These are phyloP conservation scores for Petrolisthes cinctipes DNA, from an alignment of 2,888 invertebrate species.

Conservation along the genomic window DNA sequence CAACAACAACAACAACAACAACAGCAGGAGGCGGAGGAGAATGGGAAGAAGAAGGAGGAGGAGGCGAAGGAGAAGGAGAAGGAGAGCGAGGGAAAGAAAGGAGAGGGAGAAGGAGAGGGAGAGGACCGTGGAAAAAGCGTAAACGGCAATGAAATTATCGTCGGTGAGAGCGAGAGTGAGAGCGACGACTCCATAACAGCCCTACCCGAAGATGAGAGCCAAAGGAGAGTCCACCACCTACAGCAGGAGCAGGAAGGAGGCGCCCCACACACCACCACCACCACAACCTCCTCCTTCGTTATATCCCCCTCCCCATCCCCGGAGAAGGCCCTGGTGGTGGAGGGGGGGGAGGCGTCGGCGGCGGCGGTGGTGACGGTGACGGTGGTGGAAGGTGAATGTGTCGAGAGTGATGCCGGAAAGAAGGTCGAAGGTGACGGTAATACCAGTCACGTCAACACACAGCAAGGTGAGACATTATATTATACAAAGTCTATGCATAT, in stretches of 20 bases:
- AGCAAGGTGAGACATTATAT: no score
- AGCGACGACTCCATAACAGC: constrained; percentile 50
- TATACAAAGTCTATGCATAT: no score
- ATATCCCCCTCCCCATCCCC: constrained; percentile 33
- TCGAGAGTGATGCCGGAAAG: no score
- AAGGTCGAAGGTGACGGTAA: no score
- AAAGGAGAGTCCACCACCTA: neutral
- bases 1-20: constrained; percentile 30
- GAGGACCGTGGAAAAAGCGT: neutral
- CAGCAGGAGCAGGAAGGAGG: no score
- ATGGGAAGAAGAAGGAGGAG: neutral
- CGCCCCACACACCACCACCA: no score
- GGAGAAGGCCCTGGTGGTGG: constrained; percentile 26
- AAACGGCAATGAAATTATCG: neutral
- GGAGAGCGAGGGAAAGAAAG: neutral
- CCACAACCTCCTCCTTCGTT: no score
- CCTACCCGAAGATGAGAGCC: constrained; percentile 40
- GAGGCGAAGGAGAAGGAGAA: neutral
- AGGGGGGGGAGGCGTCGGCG: neutral
- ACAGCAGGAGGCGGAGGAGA: neutral
- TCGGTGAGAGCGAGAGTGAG: constrained; percentile 2
- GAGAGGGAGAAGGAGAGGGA: constrained; percentile 1
- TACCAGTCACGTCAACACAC: no score
- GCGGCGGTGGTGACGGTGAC: neutral
- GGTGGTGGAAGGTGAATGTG: no score